A percentile compares a stretch with the other conserved stretches of the same genome.
Evolutionary conservation across 2,113 vertebrate genomes (phyloP).

Genomic region (Chelonoidis abingdonii): DNA sequence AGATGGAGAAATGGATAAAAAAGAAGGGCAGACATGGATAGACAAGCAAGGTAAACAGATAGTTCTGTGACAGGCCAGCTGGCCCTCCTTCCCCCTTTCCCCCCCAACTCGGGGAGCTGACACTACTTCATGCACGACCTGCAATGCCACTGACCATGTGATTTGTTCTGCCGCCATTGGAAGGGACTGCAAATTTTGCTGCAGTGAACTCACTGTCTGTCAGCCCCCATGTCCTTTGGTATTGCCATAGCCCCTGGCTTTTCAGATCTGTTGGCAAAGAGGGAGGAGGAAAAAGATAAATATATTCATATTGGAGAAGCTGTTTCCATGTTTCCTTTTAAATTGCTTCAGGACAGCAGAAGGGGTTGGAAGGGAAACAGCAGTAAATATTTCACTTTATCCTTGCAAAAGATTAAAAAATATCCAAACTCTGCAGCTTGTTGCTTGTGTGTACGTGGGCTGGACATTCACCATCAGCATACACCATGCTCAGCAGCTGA

Average conservation of each 20-base stretch:
- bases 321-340: not conserved
- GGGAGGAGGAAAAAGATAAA: not conserved
- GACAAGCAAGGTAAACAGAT: not conserved
- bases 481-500: not conserved
- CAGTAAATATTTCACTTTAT: not conserved
- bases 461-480: not conserved
- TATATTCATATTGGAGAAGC: not conserved
- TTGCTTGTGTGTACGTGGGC: not conserved
- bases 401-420: not conserved
- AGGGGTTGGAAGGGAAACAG: not conserved
- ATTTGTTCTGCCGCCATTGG: slow-evolving; percentile 38
- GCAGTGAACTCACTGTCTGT: slow-evolving; percentile 25
- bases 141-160: slow-evolving; percentile 29
- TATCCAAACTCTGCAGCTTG: not conserved
- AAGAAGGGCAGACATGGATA: not conserved
- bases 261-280: not conserved
- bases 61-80: not conserved
- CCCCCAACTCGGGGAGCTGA: slow-evolving; percentile 1
- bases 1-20: not conserved
- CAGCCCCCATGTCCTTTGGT: not conserved
- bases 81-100: not conserved
- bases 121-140: slow-evolving; percentile 58
- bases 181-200: slow-evolving; percentile 10
- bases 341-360: not conserved
- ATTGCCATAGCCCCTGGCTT: not conserved